These are phyloP conservation scores for Lophius piscatorius DNA, from an alignment of 2,113 vertebrate genomes.

Conservation along the genomic window DNA sequence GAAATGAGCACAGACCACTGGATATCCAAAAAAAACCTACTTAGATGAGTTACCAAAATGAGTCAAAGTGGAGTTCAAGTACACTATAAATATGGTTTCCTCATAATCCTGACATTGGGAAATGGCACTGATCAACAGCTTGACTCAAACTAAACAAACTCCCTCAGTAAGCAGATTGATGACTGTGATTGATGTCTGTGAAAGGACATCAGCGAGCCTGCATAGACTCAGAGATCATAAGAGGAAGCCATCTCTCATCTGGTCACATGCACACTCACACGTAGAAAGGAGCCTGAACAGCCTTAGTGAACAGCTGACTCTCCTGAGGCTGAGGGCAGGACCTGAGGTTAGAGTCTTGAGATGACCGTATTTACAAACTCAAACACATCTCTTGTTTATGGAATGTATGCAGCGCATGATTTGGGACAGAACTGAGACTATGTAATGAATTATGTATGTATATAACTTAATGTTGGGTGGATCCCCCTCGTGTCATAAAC, in stretches of 20 bases:
- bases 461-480: constrained; percentile 1
- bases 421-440: constrained; percentile 41
- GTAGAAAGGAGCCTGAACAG: constrained; percentile 34
- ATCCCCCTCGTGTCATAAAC: constrained; percentile 15
- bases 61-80: constrained; percentile 43
- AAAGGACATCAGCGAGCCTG: constrained; percentile 7
- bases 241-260: constrained; percentile 55
- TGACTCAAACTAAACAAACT: constrained; percentile 22
- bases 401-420: constrained; percentile 45
- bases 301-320: constrained; percentile 35
- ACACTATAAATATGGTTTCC: constrained; percentile 14
- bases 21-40: constrained; percentile 1
- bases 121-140: background rate
- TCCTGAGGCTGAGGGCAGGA: constrained; percentile 4
- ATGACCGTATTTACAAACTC: constrained; percentile 16
- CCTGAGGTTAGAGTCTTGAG: constrained; percentile 11
- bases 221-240: constrained; percentile 2
- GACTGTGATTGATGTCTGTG: constrained; percentile 12
- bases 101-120: constrained; percentile 16
- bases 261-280: constrained; percentile 29
- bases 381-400: constrained; percentile 15
- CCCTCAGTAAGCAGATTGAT: constrained; percentile 5
- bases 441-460: constrained; percentile 16
- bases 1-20: constrained; percentile 14
- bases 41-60: constrained; percentile 12